Percentiles rank a stretch among this genome's conserved stretches.
Conservation (phyloP, 2,113 vertebrate genomes). For the Notiomystis cincta region DNA sequence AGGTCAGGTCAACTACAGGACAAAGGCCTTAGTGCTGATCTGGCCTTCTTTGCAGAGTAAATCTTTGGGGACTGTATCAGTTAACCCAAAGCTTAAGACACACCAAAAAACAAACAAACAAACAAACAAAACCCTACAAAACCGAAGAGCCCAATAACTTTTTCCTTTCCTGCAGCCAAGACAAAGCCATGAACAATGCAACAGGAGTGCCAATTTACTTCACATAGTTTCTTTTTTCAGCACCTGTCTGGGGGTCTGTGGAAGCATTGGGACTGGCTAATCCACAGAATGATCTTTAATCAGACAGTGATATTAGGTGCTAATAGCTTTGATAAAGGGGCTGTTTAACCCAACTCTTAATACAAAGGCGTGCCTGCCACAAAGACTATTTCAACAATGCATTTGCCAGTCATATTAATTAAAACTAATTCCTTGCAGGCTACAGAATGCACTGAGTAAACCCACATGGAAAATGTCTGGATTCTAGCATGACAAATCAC, state of each 20-base stretch:
- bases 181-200: background rate
- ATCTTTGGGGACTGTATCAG: background rate
- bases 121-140: background rate
- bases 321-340: constrained; percentile 39
- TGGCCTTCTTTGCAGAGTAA: background rate
- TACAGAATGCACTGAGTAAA: background rate
- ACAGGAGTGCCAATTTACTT: constrained; percentile 21
- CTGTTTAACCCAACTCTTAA: constrained; percentile 36
- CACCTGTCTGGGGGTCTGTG: constrained; percentile 1
- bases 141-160: background rate
- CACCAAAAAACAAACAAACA: background rate
- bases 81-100: background rate
- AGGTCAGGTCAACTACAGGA: background rate
- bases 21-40: background rate
- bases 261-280: constrained; percentile 7
- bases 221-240: constrained; percentile 16
- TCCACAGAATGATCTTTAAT: constrained; percentile 37
- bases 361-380: constrained; percentile 4
- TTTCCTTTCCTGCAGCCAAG: background rate
- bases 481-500: constrained; percentile 23
- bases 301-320: constrained; percentile 46
- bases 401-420: constrained; percentile 32
- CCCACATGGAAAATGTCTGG: background rate
- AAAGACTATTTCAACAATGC: constrained; percentile 25
- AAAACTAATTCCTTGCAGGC: constrained; percentile 51